These are phyloP conservation scores for Drosophila prostipennis DNA, from an alignment of 2,888 invertebrate genomes.

Conservation along the genomic window DNA sequence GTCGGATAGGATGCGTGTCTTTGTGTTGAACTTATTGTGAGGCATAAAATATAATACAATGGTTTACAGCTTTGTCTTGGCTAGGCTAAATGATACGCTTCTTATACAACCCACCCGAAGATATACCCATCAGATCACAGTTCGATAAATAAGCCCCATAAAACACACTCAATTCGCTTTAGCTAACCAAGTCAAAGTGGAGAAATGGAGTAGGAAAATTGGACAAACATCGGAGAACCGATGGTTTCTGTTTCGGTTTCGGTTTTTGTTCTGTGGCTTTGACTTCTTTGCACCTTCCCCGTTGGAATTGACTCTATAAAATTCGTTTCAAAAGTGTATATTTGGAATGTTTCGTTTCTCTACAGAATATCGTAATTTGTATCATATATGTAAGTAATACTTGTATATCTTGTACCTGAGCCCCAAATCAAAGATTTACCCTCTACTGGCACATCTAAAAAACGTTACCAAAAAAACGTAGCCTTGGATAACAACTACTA, in stretches of 20 bases:
- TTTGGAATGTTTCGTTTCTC: conserved; percentile 36
- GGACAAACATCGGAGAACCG: conserved; percentile 25
- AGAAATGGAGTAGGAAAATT: background rate
- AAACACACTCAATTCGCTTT: conserved; percentile 12
- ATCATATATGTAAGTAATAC: conserved; percentile 57
- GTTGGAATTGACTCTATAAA: conserved; percentile 42
- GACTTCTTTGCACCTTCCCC: background rate
- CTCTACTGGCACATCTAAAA: conserved; percentile 52
- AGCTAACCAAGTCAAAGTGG: conserved; percentile 38
- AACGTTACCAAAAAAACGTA: conserved; percentile 49
- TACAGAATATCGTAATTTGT: conserved; percentile 22
- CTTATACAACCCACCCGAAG: conserved; percentile 14
- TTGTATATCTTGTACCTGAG: conserved; percentile 62
- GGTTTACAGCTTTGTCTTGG: conserved; percentile 37
- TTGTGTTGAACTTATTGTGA: conserved; percentile 57
- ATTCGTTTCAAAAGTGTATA: conserved; percentile 43
- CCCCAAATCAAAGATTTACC: conserved; percentile 48
- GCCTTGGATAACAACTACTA: conserved; percentile 56
- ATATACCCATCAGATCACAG: conserved; percentile 61
- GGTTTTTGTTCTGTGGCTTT: conserved; percentile 12
- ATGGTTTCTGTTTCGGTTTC: conserved; percentile 7
- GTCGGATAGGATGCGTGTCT: conserved; percentile 39
- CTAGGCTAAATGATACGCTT: conserved; percentile 28
- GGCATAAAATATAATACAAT: conserved; percentile 71
- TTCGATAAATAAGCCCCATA: conserved; percentile 38